These are phyloP conservation scores for Ophioninae sp. DNA, from an alignment of 2,888 invertebrate genomes.

Conservation along the genomic window DNA sequence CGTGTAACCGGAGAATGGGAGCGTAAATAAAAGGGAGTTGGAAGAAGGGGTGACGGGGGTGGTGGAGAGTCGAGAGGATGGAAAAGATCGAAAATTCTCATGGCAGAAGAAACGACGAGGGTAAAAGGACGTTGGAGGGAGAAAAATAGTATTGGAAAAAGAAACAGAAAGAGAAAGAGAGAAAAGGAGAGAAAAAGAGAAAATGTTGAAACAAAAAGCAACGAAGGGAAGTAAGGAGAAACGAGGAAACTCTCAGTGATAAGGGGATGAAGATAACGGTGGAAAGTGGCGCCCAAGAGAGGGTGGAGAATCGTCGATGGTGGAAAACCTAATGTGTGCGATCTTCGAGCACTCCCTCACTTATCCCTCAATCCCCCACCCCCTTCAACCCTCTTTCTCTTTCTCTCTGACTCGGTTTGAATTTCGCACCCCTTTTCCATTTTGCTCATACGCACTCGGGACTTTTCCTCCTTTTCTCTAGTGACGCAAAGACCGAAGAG, in stretches of 20 bases:
- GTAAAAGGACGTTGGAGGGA: not conserved
- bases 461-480: constrained; percentile 11
- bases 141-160: not conserved
- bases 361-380: constrained; percentile 9
- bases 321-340: constrained; percentile 41
- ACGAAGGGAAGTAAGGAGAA: constrained; percentile 34
- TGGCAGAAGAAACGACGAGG: too few species aligned
- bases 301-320: constrained; percentile 51
- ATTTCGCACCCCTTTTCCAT: constrained; percentile 1
- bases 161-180: not conserved
- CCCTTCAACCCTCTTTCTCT: constrained; percentile 4
- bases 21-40: not conserved
- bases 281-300: constrained; percentile 45
- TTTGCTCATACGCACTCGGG: constrained; percentile 13
- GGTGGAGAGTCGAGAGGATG: too few species aligned
- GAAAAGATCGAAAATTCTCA: too few species aligned
- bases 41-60: not conserved
- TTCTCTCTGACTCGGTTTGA: constrained; percentile 12
- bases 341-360: constrained; percentile 23
- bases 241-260: not conserved
- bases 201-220: constrained; percentile 22
- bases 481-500: constrained; percentile 26
- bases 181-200: constrained; percentile 22
- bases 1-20: not conserved
- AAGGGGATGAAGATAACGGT: constrained; percentile 34